These are phyloP conservation scores for Notodonta dromedarius DNA, from an alignment of 2,888 invertebrate genomes.

Conservation along the genomic window DNA sequence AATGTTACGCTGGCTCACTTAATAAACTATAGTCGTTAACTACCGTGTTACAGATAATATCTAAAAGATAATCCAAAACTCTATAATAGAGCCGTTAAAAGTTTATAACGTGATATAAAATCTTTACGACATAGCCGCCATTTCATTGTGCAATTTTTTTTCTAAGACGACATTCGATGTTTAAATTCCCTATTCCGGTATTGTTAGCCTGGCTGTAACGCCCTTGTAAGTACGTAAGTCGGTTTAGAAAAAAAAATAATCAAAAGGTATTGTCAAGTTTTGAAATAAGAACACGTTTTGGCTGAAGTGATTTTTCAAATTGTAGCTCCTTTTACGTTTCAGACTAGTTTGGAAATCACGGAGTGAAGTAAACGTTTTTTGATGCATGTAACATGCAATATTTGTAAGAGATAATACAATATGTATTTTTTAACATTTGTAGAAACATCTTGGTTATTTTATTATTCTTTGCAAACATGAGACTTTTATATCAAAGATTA, in stretches of 20 bases:
- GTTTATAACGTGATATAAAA: constrained; percentile 38
- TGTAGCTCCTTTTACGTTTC: constrained; percentile 44
- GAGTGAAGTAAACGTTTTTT: constrained; percentile 17
- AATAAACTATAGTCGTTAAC: constrained; percentile 38
- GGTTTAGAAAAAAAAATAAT: constrained; percentile 66
- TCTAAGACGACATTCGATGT: constrained; percentile 13
- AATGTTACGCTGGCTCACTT: constrained; percentile 19
- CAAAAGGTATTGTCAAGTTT: constrained; percentile 57
- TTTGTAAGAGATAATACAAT: background rate
- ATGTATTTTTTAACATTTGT: no score
- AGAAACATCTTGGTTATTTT: no score
- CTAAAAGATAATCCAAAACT: constrained; percentile 33
- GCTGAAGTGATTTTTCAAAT: constrained; percentile 52
- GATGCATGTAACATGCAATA: constrained; percentile 22
- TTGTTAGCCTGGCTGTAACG: constrained; percentile 55
- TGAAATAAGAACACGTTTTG: constrained; percentile 59
- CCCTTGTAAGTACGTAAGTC: constrained; percentile 54
- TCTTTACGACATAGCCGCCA: constrained; percentile 20
- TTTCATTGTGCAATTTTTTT: constrained; percentile 21
- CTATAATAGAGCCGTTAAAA: constrained; percentile 47
- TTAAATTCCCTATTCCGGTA: constrained; percentile 47
- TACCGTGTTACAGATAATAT: constrained; percentile 32
- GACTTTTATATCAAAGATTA: no score
- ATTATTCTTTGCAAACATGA: no score
- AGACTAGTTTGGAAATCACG: background rate